Percentiles rank a stretch among this genome's conserved stretches.
Conservation (phyloP, 2,113 vertebrate species). For the Capreolus pygargus region DNA sequence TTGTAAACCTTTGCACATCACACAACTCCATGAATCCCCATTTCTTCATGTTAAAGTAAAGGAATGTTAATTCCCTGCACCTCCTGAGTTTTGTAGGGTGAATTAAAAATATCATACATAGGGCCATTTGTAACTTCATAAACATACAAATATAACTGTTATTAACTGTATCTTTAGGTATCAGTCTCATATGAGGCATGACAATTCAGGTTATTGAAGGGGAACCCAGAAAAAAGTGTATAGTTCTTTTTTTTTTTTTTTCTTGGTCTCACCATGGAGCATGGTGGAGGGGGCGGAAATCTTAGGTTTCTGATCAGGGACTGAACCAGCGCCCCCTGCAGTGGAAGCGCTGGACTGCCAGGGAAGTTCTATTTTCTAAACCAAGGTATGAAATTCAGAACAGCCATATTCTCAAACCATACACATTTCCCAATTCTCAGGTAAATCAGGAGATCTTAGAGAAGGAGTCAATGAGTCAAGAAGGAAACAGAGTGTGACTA, state of each 20-base stretch:
- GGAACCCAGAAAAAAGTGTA: background rate
- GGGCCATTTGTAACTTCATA: background rate
- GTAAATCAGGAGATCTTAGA: background rate
- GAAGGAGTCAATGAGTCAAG: background rate
- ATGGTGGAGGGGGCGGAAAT: background rate
- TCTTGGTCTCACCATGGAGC: background rate
- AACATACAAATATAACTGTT: background rate
- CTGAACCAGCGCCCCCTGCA: background rate
- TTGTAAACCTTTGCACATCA: background rate
- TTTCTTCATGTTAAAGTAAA: background rate
- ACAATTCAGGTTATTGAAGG: background rate
- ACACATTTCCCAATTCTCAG: background rate
- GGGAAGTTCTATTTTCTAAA: background rate
- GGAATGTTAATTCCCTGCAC: background rate
- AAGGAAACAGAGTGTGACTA: background rate
- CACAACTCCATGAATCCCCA: background rate
- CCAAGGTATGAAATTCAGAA: background rate
- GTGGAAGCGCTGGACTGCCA: background rate
- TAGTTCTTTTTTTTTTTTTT: background rate
- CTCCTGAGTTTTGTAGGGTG: background rate
- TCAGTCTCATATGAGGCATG: background rate
- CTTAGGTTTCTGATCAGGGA: background rate
- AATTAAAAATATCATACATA: background rate
- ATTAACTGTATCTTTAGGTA: background rate
- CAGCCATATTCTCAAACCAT: background rate